Base-by-base conservation (phyloP, 2,888 invertebrate genomes). In the Trichopoda pennipes region DNA sequence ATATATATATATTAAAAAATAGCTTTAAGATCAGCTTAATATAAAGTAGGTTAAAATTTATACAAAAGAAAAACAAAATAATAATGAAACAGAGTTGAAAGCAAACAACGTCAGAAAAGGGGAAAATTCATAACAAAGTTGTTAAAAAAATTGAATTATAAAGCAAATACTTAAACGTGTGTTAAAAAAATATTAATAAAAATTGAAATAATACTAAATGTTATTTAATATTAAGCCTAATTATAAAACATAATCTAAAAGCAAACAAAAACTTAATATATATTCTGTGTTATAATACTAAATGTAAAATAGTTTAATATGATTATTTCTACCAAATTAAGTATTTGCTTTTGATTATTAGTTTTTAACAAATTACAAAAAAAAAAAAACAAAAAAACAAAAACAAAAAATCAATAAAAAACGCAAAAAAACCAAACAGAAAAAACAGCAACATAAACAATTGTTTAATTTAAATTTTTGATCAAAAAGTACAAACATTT, bases 281-380 rank as follows among this genome's bases (percentile, higher is more conserved):
- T 75, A 66, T 63, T 78, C 78, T 79, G 70, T 82, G 72, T 82
- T 79, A 82, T 80, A 83, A 80, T 80, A 80, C 17, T 55, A 63
- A 38, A 64, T 83, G 83, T 83, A 80, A 80, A 77, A 80, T 76
- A 80, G 58, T 70, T 76, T 83, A 79, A 79, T 72, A 82, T 61
- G 42, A 82, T 76, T 79, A 82, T 79, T 76, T 79, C 82, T 82
- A 79, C 70, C 75, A 82, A 76, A 82, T 82, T 82, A 82, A 82
- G 82, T 82, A 82, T 82, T 82, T 82, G 82, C 82, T 82, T 82
- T 82, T 82, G 79, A 82, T 79, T 82, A 79, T 82, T 82, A 82
- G 82, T 82, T 82, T 82, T 82, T 82, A 82, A 82, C 78, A 81
- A 60, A 28, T 28, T 28, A 28, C 4, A 28, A 28, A 28, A 28